These are phyloP conservation scores for Hydrophis major DNA, from an alignment of 2,797 vertebrate species.

Conservation along the genomic window DNA sequence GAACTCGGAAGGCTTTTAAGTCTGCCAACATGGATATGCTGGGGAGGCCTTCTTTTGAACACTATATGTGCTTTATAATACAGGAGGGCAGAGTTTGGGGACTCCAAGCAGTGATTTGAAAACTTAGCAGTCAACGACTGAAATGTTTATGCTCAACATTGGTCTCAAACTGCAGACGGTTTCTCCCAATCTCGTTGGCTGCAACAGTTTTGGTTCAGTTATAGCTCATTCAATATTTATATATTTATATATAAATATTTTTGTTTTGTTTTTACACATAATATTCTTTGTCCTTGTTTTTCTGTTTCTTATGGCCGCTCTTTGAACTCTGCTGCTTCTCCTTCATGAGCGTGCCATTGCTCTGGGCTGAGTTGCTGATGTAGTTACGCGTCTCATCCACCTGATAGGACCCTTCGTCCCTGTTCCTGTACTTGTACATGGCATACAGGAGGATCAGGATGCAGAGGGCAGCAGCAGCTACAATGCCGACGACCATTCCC, in stretches of 20 bases:
- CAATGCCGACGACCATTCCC: constrained; percentile 99
- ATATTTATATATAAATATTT: constrained; percentile 67
- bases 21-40: constrained; percentile 66
- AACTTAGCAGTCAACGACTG: constrained; percentile 68
- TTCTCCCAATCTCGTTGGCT: constrained; percentile 63
- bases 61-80: constrained; percentile 95
- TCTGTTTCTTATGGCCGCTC: constrained; percentile 93
- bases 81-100: constrained; percentile 79
- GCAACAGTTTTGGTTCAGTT: constrained; percentile 64
- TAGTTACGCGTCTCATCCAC: constrained; percentile 99
- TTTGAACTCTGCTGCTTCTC: constrained; percentile 92
- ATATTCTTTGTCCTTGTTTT: constrained; percentile 99
- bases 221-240: constrained; percentile 64
- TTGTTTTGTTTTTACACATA: constrained; percentile 84
- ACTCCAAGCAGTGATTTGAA: constrained; percentile 77
- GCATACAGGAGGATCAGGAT: constrained; percentile 99
- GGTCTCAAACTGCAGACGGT: constrained; percentile 62
- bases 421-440: constrained; percentile 99
- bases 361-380: constrained; percentile 99
- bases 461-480: constrained; percentile 99
- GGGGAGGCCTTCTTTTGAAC: constrained; percentile 62
- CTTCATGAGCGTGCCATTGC: constrained; percentile 95
- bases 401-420: constrained; percentile 99
- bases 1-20: constrained; percentile 69
- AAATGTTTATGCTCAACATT: constrained; percentile 61